Base-by-base conservation (phyloP, 1,140 invertebrate species). In the Bathynomus jamesi region DNA sequence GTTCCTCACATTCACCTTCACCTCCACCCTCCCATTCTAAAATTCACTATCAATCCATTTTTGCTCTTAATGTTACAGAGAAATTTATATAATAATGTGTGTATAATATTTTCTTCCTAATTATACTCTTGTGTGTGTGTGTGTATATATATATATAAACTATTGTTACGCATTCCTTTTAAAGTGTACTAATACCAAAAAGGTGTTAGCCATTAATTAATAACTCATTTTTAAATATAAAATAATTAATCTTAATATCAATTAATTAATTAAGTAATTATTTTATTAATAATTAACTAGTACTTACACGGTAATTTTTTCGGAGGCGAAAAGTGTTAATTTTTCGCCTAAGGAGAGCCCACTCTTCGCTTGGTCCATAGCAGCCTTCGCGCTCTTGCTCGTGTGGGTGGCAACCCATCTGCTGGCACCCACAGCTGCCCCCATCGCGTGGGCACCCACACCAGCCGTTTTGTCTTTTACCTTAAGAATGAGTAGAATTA, bases 331-430 rank as follows among this genome's bases (percentile, higher is more conserved):
- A 78, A 88, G 90, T 0, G 89, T 89, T 72, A 87, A 87, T 80
- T 91, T 92, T 81, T 93, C 91, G 21, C 91, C 91, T 28, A 88
- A 86, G 81, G 89, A 91, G 70, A 93, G 82, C 25, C 91, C 90
- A 8, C 89, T 89, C 79, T 90, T 92, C 7, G 87, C 87, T 29
- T 76, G 75, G 28, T 76, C 71, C 75, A 76, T 76, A 2, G 75
- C 75, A 11, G 69, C 68, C 71, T 76, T 76, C 17, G 75, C 75
- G 17, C 67, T 73, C 65, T 70, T 72, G 60, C 68, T 68, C 7
- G 75, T 76, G 24, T 76, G 75, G 11, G 69, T 72, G 11, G 75
- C 75, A 13, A 76, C 75, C 75, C 75, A 76, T 40, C 68, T 61
- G 27, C 68, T 71, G n/a, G 74, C 70, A 0, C 70, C 74, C 32